Percentiles rank a stretch among this genome's conserved stretches.
Conservation (phyloP, 2,113 vertebrate genomes). For the Sander vitreus region DNA sequence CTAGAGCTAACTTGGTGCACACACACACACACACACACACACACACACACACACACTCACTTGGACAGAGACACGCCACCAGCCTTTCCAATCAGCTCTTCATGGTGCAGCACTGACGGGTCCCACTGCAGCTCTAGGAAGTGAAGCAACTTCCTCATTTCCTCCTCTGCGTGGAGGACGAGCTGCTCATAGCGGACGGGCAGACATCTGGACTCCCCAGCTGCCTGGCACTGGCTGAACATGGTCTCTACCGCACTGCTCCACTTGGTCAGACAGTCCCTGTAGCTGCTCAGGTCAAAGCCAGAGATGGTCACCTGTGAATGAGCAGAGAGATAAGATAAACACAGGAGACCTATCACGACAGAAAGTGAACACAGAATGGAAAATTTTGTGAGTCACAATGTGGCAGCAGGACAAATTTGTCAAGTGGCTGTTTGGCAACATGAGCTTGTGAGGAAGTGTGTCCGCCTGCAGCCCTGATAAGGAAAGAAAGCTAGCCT, state of each 20-base stretch:
- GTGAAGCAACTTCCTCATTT: conserved; percentile 92
- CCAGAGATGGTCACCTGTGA: conserved; percentile 91
- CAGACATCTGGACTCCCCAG: conserved; percentile 84
- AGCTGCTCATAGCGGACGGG: conserved; percentile 93
- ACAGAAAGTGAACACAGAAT: background rate
- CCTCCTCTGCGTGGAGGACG: conserved; percentile 89
- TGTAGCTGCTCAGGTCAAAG: conserved; percentile 93
- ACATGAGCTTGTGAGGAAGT: background rate
- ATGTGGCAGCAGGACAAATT: background rate
- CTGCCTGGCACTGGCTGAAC: conserved; percentile 92
- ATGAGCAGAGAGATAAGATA: background rate
- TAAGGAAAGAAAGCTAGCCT: background rate
- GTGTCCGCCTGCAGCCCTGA: background rate
- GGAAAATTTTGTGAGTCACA: background rate
- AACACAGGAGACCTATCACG: background rate
- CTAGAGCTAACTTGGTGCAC: too few relatives aligned
- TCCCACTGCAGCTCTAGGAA: conserved; percentile 93
- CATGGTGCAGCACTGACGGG: conserved; percentile 91
- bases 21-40: background rate
- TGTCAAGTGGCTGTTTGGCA: background rate
- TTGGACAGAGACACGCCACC: conserved; percentile 95
- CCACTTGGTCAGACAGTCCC: conserved; percentile 95
- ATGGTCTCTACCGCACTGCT: conserved; percentile 94
- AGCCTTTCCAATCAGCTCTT: conserved; percentile 94
- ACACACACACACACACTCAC: conserved; percentile 82